Evolutionary conservation across 92 coral and sea anemone species (phyloP), one percentile per base, ranked within the genome.

Genomic region (Blastomussa wellsi): DNA sequence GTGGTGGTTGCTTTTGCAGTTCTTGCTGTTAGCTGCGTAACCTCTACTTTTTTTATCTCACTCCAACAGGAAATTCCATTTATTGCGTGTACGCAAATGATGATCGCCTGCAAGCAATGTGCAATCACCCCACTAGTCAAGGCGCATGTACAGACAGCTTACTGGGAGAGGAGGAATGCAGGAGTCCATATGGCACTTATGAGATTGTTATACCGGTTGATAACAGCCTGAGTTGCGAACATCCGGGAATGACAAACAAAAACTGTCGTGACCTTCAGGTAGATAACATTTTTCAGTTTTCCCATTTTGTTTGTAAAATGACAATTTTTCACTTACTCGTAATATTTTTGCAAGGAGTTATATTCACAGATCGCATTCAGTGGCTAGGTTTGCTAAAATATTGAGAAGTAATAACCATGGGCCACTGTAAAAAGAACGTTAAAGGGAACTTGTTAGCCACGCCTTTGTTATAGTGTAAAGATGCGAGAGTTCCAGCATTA

Each of bases 131-230:
- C 4, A 15, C 42, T 8, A 68, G 74, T 32, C 38, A 26, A 14
- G 74, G 74, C 37, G 42, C 74, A 68, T 31, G 74, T 10, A 14
- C 42, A 9, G 74, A 68, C 42, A 68, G 74, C 74, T 68, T 68
- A 10, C 16, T 68, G 16, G 74, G 74, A 68, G 74, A 68, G 74
- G 74, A 68, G 74, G 74, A 68, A 32, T 68, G 74, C 13, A 68
- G 42, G 29, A 68, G 74, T 68, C 74, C 74, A 17, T 68, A 17
- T 68, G 74, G 74, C 42, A 68, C 74, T 22, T 68, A 68, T 36
- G 74, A 68, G 32, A 33, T 68, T 16, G 74, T 68, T 36, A 68
- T 68, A 31, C 74, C 74, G 22, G 74, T 68, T 68, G 74, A 68
- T 68, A 31, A 68, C 38, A 6, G 32, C 19, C 39, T 68, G 74